phyloP scores from a whole-genome alignment of 2,888 invertebrate genomes.

The Azorinus chamasolen region DNA sequence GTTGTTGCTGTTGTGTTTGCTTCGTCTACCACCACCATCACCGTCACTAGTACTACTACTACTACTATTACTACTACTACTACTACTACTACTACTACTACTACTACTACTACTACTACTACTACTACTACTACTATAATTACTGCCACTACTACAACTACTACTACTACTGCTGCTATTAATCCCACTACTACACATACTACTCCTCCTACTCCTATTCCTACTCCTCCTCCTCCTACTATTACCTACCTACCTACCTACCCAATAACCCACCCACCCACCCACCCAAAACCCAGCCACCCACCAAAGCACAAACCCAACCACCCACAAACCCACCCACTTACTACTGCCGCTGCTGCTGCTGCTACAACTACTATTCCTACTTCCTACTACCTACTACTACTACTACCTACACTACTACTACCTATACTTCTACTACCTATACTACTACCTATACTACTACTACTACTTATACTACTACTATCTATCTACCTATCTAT shows the following conservation, averaged over 20 bases:
- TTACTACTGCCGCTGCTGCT: conserved; percentile 6
- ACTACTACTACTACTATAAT: conserved; percentile 9
- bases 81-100: conserved; percentile 14
- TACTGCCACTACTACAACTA: conserved; percentile 8
- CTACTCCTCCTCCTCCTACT: conserved; percentile 11
- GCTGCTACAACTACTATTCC: conserved; percentile 8
- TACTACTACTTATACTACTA: too few relatives aligned
- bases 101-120: conserved; percentile 9
- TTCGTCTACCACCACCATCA: conserved; percentile 1
- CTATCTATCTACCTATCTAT: too few relatives aligned
- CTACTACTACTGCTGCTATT: conserved; percentile 10
- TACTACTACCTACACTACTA: conserved; percentile 2
- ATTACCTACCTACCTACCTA: neutral
- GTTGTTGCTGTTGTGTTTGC: too few relatives aligned
- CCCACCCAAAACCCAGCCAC: neutral
- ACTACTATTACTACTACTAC: conserved; percentile 16
- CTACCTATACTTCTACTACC: conserved; percentile 10
- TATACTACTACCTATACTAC: too few relatives aligned
- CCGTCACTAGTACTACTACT: conserved; percentile 1
- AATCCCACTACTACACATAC: neutral
- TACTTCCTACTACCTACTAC: conserved; percentile 18
- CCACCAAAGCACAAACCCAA: neutral
- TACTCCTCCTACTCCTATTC: neutral
- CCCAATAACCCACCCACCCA: too few relatives aligned
- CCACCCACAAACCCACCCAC: neutral